Percentiles rank a stretch among this genome's conserved stretches.
Evolutionary conservation across 2,888 invertebrate species (phyloP).

Genomic region (Acronicta aceris): DNA sequence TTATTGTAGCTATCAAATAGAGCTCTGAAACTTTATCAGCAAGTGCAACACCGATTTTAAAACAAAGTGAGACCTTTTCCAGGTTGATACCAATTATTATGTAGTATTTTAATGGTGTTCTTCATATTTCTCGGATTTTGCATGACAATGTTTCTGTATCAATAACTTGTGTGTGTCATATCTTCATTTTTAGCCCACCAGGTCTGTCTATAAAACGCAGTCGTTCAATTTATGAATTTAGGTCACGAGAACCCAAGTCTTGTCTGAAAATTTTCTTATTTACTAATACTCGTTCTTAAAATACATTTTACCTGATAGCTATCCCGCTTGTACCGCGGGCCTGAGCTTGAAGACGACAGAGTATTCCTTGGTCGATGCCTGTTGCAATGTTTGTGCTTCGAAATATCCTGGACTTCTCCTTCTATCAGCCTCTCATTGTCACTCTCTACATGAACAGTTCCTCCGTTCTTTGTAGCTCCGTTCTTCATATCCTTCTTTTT

Average conservation of each 20-base stretch:
- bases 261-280: slow-evolving; percentile 1
- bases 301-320: slow-evolving; percentile 83
- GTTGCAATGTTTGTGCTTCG: slow-evolving; percentile 77
- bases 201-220: slow-evolving; percentile 32
- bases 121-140: background rate
- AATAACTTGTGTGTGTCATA: slow-evolving; percentile 27
- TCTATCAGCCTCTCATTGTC: slow-evolving; percentile 85
- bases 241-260: slow-evolving; percentile 2
- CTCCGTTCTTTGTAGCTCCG: slow-evolving; percentile 75
- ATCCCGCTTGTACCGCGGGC: slow-evolving; percentile 88
- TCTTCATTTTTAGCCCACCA: slow-evolving; percentile 33
- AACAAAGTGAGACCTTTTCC: too few species aligned
- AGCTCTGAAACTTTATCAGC: slow-evolving; percentile 11
- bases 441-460: slow-evolving; percentile 74
- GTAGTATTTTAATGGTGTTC: background rate
- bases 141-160: slow-evolving; percentile 19
- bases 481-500: slow-evolving; percentile 82
- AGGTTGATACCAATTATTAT: background rate
- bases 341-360: slow-evolving; percentile 82
- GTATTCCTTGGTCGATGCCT: slow-evolving; percentile 80
- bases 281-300: slow-evolving; percentile 31
- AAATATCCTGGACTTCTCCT: slow-evolving; percentile 70
- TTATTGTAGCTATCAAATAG: background rate
- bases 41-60: background rate
- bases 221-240: slow-evolving; percentile 3